Percentiles rank a stretch among this genome's conserved stretches.
Evolutionary conservation across 2,113 vertebrate species (phyloP).

Genomic region (Phaethornis superciliosus): DNA sequence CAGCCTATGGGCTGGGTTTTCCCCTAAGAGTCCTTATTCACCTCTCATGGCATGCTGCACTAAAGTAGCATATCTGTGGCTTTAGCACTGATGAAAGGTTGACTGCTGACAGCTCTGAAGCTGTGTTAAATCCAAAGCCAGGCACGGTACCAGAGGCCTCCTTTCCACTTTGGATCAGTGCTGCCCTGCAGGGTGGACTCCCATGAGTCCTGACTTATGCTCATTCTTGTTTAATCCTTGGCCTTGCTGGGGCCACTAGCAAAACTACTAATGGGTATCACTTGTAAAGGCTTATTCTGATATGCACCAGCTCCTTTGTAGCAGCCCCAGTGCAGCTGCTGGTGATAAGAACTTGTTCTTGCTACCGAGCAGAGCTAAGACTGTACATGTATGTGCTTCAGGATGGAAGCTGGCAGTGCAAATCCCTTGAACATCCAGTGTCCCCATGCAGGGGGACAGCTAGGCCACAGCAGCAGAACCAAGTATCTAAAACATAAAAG

Average conservation of each 20-base stretch:
- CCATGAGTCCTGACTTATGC: not conserved
- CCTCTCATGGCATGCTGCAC: not conserved
- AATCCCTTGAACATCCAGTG: not conserved
- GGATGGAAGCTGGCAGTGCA: not conserved
- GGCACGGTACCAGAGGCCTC: fast-evolving
- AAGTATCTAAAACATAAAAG: not conserved
- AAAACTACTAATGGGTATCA: not conserved
- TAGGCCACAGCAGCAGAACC: not conserved
- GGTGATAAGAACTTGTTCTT: not conserved
- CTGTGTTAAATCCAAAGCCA: not conserved
- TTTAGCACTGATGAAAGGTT: not conserved
- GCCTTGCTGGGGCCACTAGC: not conserved
- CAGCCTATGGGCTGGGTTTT: not conserved
- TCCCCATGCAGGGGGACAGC: not conserved
- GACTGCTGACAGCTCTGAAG: not conserved
- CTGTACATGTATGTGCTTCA: not conserved
- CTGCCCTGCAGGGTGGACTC: not conserved
- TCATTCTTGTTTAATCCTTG: not conserved
- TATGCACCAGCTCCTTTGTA: not conserved
- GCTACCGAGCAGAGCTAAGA: not conserved
- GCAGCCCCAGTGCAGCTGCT: not conserved
- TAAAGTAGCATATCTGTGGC: not conserved
- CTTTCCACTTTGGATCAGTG: not conserved
- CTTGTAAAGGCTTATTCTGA: not conserved
- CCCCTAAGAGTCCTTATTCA: not conserved